Evolutionary conservation across 1,140 invertebrate genomes (phyloP), one percentile per base, ranked within the genome.

Genomic region (Drosophila hydei): DNA sequence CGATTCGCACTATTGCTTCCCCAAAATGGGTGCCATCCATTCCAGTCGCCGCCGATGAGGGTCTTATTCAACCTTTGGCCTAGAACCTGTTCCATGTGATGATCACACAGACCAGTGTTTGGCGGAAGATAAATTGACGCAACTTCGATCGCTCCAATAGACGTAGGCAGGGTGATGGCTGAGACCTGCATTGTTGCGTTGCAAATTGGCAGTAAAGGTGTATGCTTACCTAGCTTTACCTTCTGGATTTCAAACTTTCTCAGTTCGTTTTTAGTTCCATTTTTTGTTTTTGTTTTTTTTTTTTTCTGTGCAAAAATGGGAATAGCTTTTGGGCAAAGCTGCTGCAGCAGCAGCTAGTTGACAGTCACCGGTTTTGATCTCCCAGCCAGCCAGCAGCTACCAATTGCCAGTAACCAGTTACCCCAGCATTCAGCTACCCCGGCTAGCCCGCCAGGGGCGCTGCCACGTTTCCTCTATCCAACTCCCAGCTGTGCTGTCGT

Each of bases 401-500:
- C 54, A 43, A 56, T 56, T 23, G 54, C 52, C 63, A 40, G 36
- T 36, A 36, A 52, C 54, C n/a, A 18, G 51, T 33, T 51, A 9
- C 18, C 30, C 45, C 30, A 4, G 5, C 18, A n/a, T 2, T 14
- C 30, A 63, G 40, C 14, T 30, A 30, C 38, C 45, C 36, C 45
- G 48, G 72, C 42, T 65, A 56, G 16, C 38, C 38, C 38, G 38
- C 38, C 38, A 42, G 38, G n/a, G n/a, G n/a, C n/a, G n/a, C n/a
- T 42, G n/a, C 38, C 14, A 6, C 16, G 14, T 43, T 18, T 14
- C 47, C 9, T n/a, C 19, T 45, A 8, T 11, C 16, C 23, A 48
- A 38, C 43, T 71, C 61, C 81, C 77, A 87, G 61, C 77, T 64
- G 81, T 67, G 71, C 79, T 83, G 79, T 83, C 79, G 71, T 83